Base-by-base conservation (phyloP, 1,140 invertebrate species). In the Copidosoma floridanum region DNA sequence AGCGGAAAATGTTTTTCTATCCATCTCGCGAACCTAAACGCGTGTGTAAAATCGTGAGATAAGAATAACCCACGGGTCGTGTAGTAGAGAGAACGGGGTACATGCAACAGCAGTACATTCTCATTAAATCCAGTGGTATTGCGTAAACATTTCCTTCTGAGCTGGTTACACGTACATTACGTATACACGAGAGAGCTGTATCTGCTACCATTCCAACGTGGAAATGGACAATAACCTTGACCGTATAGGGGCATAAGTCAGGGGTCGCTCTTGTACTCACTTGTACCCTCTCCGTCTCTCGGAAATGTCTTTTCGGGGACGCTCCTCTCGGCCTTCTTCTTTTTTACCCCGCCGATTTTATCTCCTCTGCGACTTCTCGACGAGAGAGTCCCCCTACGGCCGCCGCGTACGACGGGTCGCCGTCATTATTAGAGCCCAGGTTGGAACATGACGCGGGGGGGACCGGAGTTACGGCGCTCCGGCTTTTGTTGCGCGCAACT, bases 211-310 rank as follows among this genome's bases (percentile, higher is more conserved):
- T n/a, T n/a, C n/a, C n/a, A n/a, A 43, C 23, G 41, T 12, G 48
- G 21, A 27, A 51, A 44, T 52, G n/a, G n/a, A n/a, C n/a, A n/a
- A 63, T 61, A 67, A 67, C 54, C 68, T 67, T 65, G 65, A 70
- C 65, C 61, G 59, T n/a, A n/a, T n/a, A 40, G 57, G 55, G 48
- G 7, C 29, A 51, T 51, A 64, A 57, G 57, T 62, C 58, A 65
- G 41, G 32, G 64, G 52, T 70, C 68, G 59, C 35, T 18, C 26
- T 21, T 40, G 61, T 52, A 63, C 58, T 44, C 21, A 29, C 60
- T 46, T n/a, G n/a, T n/a, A n/a, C n/a, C n/a, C 23, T 46, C 61
- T 68, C 61, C 51, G 44, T 61, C 48, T 61, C n/a, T n/a, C n/a
- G n/a, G n/a, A n/a, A n/a, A n/a, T n/a, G n/a, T n/a, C n/a, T n/a